Percentiles rank a stretch among this genome's conserved stretches.
phyloP scores from a whole-genome alignment of 2,888 invertebrate species.

The Gryllus longicercus region DNA sequence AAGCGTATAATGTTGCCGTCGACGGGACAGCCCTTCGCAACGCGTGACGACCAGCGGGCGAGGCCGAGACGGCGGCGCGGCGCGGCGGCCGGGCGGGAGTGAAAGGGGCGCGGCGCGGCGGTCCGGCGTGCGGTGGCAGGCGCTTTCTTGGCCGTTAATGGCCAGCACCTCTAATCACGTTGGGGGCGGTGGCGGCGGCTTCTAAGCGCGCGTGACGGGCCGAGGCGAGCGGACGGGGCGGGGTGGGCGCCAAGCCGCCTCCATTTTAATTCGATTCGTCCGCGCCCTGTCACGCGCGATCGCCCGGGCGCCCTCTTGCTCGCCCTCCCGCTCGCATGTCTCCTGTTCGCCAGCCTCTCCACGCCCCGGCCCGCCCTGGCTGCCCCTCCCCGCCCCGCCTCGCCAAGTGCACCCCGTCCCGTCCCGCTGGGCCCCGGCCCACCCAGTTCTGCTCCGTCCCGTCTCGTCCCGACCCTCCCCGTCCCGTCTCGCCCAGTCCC shows the following conservation, averaged over 20 bases:
- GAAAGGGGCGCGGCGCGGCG: background rate
- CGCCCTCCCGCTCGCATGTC: no score
- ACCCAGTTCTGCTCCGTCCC: no score
- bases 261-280: conserved; percentile 34
- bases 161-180: conserved; percentile 27
- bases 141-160: conserved; percentile 24
- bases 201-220: conserved; percentile 30
- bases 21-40: background rate
- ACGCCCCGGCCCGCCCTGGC: no score
- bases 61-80: background rate
- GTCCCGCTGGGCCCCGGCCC: no score
- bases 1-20: background rate
- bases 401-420: no score
- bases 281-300: conserved; percentile 29
- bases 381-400: no score
- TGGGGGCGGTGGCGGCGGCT: conserved; percentile 25
- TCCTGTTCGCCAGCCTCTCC: no score
- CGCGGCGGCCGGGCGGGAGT: background rate
- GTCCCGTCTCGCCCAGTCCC: no score
- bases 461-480: no score
- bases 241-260: conserved; percentile 19
- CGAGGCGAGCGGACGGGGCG: background rate
- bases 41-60: background rate
- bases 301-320: conserved; percentile 17
- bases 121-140: background rate